Base-by-base conservation (phyloP, 2,797 vertebrate genomes). In the Neopelma chrysocephalum region DNA sequence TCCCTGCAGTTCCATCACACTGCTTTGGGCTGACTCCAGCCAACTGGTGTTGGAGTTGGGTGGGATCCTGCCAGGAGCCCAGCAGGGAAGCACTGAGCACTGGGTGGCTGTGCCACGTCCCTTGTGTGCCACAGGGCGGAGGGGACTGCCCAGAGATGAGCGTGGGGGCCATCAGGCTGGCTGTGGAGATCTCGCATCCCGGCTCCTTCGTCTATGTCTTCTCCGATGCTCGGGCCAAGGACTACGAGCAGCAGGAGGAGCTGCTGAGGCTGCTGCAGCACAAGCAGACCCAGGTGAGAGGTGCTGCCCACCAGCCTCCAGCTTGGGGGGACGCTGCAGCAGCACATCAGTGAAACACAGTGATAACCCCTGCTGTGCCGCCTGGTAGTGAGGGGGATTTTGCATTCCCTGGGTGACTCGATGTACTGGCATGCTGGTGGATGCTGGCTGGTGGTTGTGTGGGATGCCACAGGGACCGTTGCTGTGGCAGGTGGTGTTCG, bases 101-200 rank as follows among this genome's bases (percentile, higher is more conserved):
- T 1, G 12, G 11, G 26, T 6, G 34, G 7, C 38, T 1, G n/a
- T 25, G 27, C 34, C n/a, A 48, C 1, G 0, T 79, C 40, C 23
- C 56, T 40, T 4, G 34, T 53, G 62, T 69, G 69, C 71, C 6
- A 0, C 96, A 99, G 99, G 99, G 99, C 0, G 99, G 99, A 3
- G 99, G 99, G 2, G 99, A 99, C 96, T 99, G 99, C 92, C 99
- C 99, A 0, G 99, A 99, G 97, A 99, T 99, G 99, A 99, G 99
- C 2, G 97, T 99, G 50, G 99, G 98, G 15, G 99, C 99, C 95
- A 99, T 99, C 95, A 98, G 98, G 95, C 98, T 97, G 60, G 99
- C 99, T 0, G 97, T 99, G 96, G 99, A 99, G 91, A 97, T 99
- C 51, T 99, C 99, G 0, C 97, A 98, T 66, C 99, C 99, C 0